Evolutionary conservation across 1,140 invertebrate genomes (phyloP).

Genomic region (Diabrotica undecimpunctata): DNA sequence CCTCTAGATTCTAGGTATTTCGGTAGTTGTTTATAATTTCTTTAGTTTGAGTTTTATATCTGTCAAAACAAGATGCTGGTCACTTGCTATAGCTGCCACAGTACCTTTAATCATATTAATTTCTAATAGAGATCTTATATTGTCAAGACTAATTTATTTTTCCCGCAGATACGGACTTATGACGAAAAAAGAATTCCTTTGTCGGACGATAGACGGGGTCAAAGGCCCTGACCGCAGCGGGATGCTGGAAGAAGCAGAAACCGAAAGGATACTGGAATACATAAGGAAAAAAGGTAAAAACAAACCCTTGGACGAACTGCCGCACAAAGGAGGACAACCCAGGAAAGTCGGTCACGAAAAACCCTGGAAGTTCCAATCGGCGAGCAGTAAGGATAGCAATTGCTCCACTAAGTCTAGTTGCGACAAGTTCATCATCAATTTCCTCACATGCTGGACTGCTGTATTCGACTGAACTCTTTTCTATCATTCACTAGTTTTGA

Average conservation of each 20-base stretch:
- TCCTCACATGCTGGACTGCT: constrained; percentile 42
- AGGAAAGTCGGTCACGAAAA: constrained; percentile 29
- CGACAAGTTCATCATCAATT: constrained; percentile 41
- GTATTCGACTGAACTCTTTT: constrained; percentile 41
- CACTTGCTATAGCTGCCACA: too few relatives aligned
- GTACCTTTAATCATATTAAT: too few relatives aligned
- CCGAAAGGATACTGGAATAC: constrained; percentile 37
- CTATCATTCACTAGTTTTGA: constrained; percentile 6
- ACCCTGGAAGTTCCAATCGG: constrained; percentile 31
- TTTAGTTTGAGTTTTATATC: too few relatives aligned
- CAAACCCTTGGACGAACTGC: constrained; percentile 33
- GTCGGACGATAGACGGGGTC: constrained; percentile 33
- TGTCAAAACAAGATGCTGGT: too few relatives aligned
- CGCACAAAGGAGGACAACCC: constrained; percentile 33
- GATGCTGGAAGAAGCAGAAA: constrained; percentile 40
- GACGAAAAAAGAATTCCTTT: constrained; percentile 39
- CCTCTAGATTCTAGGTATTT: too few relatives aligned
- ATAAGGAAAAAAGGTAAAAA: constrained; percentile 39
- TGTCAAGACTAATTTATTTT: neutral
- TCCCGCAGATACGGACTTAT: constrained; percentile 41
- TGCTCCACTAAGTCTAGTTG: constrained; percentile 26
- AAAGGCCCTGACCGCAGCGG: constrained; percentile 41
- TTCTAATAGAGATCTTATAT: neutral
- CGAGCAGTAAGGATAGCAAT: constrained; percentile 21
- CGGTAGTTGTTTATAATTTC: too few relatives aligned